Conservation (phyloP, 2,888 invertebrate species). For the Lottia scabra region DNA sequence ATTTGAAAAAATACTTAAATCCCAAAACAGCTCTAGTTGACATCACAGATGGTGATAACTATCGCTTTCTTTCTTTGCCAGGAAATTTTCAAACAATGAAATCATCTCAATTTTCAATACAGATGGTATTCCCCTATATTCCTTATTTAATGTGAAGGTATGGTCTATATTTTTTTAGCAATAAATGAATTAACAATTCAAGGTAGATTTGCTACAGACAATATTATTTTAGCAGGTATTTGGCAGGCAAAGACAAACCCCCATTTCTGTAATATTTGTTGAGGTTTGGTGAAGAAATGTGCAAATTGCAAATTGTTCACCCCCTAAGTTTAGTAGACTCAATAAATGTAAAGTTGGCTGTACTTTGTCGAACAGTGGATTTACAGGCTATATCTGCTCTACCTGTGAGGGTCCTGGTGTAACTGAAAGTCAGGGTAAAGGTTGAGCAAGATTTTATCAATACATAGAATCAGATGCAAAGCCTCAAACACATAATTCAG, state of each 20-base stretch:
- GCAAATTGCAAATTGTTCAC: constrained; percentile 12
- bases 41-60: constrained; percentile 24
- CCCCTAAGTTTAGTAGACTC: background rate
- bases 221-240: constrained; percentile 17
- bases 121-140: constrained; percentile 7
- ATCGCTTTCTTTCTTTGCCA: constrained; percentile 19
- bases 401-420: no score
- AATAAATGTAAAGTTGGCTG: constrained; percentile 18
- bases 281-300: constrained; percentile 17
- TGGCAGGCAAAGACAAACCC: constrained; percentile 25
- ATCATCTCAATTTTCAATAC: background rate
- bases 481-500: no score
- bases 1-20: constrained; percentile 14
- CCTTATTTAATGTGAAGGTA: constrained; percentile 14
- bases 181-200: constrained; percentile 17
- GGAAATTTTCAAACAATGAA: constrained; percentile 9
- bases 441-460: no score
- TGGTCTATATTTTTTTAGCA: constrained; percentile 16
- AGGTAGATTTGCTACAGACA: constrained; percentile 19
- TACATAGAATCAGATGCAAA: no score
- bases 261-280: constrained; percentile 21
- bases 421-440: no score
- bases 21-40: constrained; percentile 13
- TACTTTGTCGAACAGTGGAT: constrained; percentile 14
- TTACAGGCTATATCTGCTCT: constrained; percentile 12